Base-by-base conservation (phyloP, 2,797 vertebrate genomes). In the Rhinatrema bivittatum region DNA sequence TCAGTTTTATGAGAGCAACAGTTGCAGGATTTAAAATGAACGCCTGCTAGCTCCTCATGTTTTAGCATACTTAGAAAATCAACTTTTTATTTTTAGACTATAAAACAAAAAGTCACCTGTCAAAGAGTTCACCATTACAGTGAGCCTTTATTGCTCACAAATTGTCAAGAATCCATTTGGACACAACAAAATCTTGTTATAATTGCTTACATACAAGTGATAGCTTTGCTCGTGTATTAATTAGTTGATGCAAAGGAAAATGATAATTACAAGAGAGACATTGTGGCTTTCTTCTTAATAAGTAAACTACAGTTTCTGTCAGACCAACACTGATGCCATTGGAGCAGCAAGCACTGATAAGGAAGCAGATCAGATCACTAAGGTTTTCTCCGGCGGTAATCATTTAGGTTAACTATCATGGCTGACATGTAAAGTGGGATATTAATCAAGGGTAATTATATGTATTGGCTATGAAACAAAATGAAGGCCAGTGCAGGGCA, bases 391-490 rank as follows among this genome's bases (percentile, higher is more conserved):
- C 64, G 61, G 66, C 52, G 72, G 66, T 47, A 58, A 74, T 73
- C 68, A 60, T 66, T 78, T 70, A 74, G 71, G 77, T 64, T 79
- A 59, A 68, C 70, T 82, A 74, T 87, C 86, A 82, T 81, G 85
- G 80, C 88, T 82, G 72, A 81, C 82, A 70, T 76, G 78, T 86
- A 89, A 81, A 79, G 82, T 72, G 65, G 80, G 75, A 78, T 89
- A 91, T 93, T 92, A 91, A 91, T 94, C 85, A 89, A 78, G 78
- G 61, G 76, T 93, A 90, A 93, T 94, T 92, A 90, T 62, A 71
- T 51, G 63, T 76, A 72, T 74, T 74, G 62, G 76, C 75, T 80
- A 73, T 76, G 69, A 72, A 75, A 60, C 45, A 77, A 74, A 73
- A 72, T 53, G 53, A 66, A 67, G 77, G 76, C 78, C 67, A 70